Base-by-base conservation (phyloP, 2,113 vertebrate genomes). In the Leptocoma aspasia region DNA sequence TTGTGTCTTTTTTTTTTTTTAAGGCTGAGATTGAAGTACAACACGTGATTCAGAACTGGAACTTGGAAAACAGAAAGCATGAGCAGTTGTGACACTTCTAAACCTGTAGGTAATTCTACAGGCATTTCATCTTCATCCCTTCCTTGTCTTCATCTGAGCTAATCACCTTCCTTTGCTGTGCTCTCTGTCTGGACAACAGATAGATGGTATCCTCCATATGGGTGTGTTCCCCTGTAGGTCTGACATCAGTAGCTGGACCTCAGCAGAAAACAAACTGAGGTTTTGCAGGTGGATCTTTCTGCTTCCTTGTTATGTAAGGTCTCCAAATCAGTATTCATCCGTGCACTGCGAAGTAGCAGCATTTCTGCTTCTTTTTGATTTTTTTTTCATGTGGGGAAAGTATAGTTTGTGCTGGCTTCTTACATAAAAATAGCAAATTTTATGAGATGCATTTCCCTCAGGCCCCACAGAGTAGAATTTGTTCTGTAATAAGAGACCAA, bases 401-500 rank as follows among this genome's bases (percentile, higher is more conserved):
- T 39, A 61, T 53, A 85, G 30, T 72, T 94, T 82, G 66, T 82
- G 23, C 75, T 65, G 37, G 57, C 50, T 52, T 80, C 50, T 69
- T 57, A 73, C 7, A 87, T 37, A 89, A 92, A 97, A 95, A 53
- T 50, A 84, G 66, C n/a, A 90, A 23, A 54, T 87, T 79, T 83
- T 85, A 82, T 90, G 71, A 83, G 60, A 88, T 78, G 37, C 44
- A 64, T 78, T 90, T 94, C 76, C 88, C 64, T 86, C 68, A 75
- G 79, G 94, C 37, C 65, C n/a, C 45, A 59, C 0, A 0, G 69
- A 93, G 63, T 13, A 64, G 60, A 86, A 89, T 71, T 90, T 81
- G 56, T 86, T 95, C 77, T 52, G 53, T 92, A 89, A 75, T 78
- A 90, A 39, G 61, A 89, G 44, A 96, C 82, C 80, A 68, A 71